phyloP scores from a whole-genome alignment of 2,113 vertebrate genomes.

The Tapirus terrestris region DNA sequence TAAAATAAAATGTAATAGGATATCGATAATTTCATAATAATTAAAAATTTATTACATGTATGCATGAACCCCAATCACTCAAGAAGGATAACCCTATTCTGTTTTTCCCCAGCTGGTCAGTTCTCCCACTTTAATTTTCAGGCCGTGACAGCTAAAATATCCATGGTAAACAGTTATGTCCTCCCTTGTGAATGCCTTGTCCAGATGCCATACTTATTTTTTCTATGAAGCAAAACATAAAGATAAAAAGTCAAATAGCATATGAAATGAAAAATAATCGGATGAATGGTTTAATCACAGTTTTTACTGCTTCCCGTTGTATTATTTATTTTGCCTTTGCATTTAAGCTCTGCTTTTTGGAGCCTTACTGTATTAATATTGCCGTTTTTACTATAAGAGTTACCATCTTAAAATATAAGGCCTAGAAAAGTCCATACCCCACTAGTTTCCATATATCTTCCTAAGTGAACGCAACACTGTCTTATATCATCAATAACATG shows the following conservation, averaged over 20 bases:
- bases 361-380: constrained; percentile 18
- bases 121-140: constrained; percentile 44
- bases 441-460: not conserved
- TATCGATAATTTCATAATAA: not conserved
- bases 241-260: constrained; percentile 57
- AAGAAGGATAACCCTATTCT: not conserved
- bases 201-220: constrained; percentile 56
- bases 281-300: constrained; percentile 74
- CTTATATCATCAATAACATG: not conserved
- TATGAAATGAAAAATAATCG: constrained; percentile 69
- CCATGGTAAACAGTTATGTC: not conserved
- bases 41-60: not conserved
- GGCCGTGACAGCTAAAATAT: constrained; percentile 7
- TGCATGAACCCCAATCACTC: not conserved
- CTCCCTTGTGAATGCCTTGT: not conserved
- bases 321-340: constrained; percentile 67
- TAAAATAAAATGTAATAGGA: not conserved
- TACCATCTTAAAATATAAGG: not conserved
- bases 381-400: not conserved
- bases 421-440: not conserved
- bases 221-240: constrained; percentile 44
- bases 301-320: constrained; percentile 54
- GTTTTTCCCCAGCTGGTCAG: constrained; percentile 55
- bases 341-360: not conserved
- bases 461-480: not conserved